Conservation (phyloP, 1,140 invertebrate species). For the Neodiprion fabricii region DNA sequence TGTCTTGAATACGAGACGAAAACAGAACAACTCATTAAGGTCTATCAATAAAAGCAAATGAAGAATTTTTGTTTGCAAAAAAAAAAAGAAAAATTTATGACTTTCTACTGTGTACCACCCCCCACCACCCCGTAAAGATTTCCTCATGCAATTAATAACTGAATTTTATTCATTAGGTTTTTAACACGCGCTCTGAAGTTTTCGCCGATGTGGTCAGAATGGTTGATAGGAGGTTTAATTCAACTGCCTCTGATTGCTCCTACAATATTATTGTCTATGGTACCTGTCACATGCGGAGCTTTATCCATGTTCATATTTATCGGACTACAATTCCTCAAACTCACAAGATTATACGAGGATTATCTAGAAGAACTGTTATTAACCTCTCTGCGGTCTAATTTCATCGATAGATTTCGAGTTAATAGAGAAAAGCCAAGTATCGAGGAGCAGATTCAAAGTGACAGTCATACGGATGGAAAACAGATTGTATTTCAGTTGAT, state of each 20-base stretch:
- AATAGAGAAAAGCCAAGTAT: slow-evolving; percentile 13
- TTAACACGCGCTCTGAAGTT: slow-evolving; percentile 61
- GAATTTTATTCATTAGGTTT: slow-evolving; percentile 53
- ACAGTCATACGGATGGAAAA: slow-evolving; percentile 19
- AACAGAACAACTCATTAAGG: too few relatives aligned
- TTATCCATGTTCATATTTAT: slow-evolving; percentile 59
- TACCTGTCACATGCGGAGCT: slow-evolving; percentile 64
- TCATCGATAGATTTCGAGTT: slow-evolving; percentile 28
- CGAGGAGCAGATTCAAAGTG: slow-evolving; percentile 30
- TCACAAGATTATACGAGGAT: slow-evolving; percentile 77
- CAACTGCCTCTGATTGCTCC: slow-evolving; percentile 62
- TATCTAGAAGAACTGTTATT: slow-evolving; percentile 70
- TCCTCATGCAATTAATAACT: neutral
- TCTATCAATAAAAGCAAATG: too few relatives aligned
- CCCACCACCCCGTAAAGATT: too few relatives aligned
- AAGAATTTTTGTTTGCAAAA: too few relatives aligned
- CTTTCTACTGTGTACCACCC: too few relatives aligned
- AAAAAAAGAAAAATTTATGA: too few relatives aligned
- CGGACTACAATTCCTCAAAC: slow-evolving; percentile 58
- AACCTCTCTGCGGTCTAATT: slow-evolving; percentile 42
- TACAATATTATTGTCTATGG: slow-evolving; percentile 56
- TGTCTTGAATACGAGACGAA: too few relatives aligned
- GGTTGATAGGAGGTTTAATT: slow-evolving; percentile 61
- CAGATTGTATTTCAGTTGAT: slow-evolving; percentile 54
- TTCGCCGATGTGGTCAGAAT: slow-evolving; percentile 62